Percentiles rank a stretch among this genome's conserved stretches.
Evolutionary conservation across 2,113 vertebrate species (phyloP).

Genomic region (Toxostoma redivivum): DNA sequence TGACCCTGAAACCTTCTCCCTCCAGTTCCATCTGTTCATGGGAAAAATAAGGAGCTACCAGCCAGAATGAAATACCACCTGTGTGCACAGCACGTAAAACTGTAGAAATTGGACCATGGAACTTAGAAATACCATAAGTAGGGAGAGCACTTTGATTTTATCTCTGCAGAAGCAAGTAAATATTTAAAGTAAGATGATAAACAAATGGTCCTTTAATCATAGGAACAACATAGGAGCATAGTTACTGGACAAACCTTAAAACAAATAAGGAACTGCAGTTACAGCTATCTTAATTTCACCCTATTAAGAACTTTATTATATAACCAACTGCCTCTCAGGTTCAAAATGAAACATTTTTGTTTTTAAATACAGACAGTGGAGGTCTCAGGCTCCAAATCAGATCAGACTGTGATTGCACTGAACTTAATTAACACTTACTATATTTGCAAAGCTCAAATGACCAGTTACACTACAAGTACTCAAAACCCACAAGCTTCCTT

Average conservation of each 20-base stretch:
- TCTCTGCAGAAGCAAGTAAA: not conserved
- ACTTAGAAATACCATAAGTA: not conserved
- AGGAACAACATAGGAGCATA: not conserved
- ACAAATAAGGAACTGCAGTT: not conserved
- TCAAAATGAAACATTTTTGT: not conserved
- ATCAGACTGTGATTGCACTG: not conserved
- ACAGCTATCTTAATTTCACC: not conserved
- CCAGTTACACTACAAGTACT: not conserved
- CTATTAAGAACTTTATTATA: not conserved
- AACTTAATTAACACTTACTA: not conserved
- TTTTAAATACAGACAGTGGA: not conserved
- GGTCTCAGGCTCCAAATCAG: not conserved
- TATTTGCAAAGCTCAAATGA: not conserved
- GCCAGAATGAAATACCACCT: not conserved
- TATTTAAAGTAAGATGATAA: not conserved
- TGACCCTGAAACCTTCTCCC: not conserved
- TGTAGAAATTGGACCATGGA: accelerated
- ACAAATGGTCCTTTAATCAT: not conserved
- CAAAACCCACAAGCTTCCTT: not conserved
- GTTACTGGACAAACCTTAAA: not conserved
- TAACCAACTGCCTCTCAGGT: not conserved
- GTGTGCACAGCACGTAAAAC: not conserved
- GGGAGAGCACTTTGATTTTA: not conserved
- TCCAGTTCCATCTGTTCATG: not conserved
- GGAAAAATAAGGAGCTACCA: not conserved